These are phyloP conservation scores for Monomorium pharaonis DNA, from an alignment of 1,140 invertebrate genomes.

Conservation along the genomic window DNA sequence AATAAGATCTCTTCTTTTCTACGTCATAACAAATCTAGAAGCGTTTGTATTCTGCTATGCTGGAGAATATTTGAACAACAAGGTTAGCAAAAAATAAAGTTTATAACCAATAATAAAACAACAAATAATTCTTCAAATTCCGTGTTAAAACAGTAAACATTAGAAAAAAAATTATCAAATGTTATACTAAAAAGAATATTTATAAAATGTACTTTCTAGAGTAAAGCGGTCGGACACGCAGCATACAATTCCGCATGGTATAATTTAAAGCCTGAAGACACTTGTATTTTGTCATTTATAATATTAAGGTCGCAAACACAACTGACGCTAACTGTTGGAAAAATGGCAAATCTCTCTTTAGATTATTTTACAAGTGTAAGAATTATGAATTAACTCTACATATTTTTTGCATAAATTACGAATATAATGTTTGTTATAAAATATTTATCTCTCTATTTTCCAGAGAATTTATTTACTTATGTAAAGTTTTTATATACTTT, in stretches of 20 bases:
- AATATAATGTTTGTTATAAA: not conserved
- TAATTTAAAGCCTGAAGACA: conserved; percentile 46
- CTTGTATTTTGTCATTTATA: conserved; percentile 36
- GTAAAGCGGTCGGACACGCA: conserved; percentile 1
- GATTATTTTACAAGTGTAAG: conserved; percentile 61
- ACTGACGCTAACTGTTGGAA: conserved; percentile 58
- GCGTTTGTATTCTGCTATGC: conserved; percentile 40
- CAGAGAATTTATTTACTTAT: not conserved
- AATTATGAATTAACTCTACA: not conserved
- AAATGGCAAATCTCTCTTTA: conserved; percentile 49
- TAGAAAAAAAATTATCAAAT: not conserved
- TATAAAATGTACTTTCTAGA: conserved; percentile 25
- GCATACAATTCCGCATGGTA: conserved; percentile 56
- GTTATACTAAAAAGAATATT: not conserved
- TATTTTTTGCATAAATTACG: not conserved
- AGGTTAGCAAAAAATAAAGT: not conserved
- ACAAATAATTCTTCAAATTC: not conserved
- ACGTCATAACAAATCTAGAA: conserved; percentile 31
- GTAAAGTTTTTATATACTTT: not conserved
- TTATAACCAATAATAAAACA: not conserved
- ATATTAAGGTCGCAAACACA: conserved; percentile 49
- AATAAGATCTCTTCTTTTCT: conserved; percentile 35
- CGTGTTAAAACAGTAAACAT: not conserved
- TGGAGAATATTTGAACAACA: too few species aligned
- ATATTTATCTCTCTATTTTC: not conserved